These are phyloP conservation scores for Phataginus tetradactyla DNA, from an alignment of 2,797 vertebrate genomes.

Conservation along the genomic window DNA sequence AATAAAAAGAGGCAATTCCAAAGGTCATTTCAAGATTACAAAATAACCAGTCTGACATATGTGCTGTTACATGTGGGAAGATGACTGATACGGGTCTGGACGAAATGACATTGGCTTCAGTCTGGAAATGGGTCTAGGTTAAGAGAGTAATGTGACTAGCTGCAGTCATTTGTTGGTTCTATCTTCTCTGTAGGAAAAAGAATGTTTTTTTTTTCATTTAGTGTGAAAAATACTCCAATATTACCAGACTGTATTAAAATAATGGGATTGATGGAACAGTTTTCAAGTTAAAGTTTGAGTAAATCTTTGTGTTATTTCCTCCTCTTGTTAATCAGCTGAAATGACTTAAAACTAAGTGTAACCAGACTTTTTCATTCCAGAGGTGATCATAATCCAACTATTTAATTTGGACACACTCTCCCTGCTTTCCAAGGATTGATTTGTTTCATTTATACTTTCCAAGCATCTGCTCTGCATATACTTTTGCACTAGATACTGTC, in stretches of 20 bases:
- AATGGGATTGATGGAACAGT: neutral
- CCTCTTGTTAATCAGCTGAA: neutral
- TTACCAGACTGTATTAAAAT: neutral
- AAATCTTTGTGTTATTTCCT: neutral
- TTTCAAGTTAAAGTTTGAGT: constrained; percentile 41
- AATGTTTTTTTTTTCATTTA: neutral
- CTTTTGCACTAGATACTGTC: neutral
- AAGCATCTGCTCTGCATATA: neutral
- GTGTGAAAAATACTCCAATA: neutral
- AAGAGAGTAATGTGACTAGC: neutral
- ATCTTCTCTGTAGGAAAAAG: neutral
- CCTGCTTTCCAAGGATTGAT: neutral
- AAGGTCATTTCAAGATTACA: constrained; percentile 25
- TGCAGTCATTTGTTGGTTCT: neutral
- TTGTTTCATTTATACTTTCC: neutral
- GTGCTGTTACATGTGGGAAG: neutral
- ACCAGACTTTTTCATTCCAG: neutral
- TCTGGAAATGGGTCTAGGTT: neutral
- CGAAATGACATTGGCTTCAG: neutral
- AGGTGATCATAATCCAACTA: neutral
- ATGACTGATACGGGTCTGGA: neutral
- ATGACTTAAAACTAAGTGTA: constrained; percentile 30
- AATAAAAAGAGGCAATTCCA: neutral
- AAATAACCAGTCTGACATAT: neutral
- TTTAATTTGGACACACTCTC: neutral